Conservation (phyloP, 2,888 invertebrate genomes). For the Gibbula magus region DNA sequence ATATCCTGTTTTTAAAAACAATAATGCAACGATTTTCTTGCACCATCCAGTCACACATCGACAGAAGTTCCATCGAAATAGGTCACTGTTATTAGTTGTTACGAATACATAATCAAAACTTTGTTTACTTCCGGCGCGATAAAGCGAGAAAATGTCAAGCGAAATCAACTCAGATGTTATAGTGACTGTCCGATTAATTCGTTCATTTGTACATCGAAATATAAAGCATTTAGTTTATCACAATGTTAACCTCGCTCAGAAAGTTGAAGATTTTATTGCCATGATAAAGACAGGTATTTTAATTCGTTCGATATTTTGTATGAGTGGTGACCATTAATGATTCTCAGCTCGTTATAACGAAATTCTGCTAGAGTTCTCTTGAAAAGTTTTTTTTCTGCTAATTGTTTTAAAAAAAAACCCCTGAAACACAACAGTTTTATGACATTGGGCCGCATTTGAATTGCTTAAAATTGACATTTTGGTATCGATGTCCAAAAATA, state of each 20-base stretch:
- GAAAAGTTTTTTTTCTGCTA: not conserved
- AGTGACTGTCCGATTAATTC: not conserved
- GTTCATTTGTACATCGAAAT: slow-evolving; percentile 9
- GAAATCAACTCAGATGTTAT: not conserved
- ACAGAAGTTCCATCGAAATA: not conserved
- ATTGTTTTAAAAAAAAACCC: too few species aligned
- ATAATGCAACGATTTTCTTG: too few species aligned
- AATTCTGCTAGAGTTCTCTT: not conserved
- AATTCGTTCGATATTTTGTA: not conserved
- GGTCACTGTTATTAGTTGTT: not conserved
- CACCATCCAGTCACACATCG: too few species aligned
- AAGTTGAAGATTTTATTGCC: not conserved
- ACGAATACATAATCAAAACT: not conserved
- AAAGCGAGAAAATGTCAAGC: not conserved
- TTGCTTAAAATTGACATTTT: too few species aligned
- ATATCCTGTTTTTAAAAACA: too few species aligned
- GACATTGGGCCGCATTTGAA: too few species aligned
- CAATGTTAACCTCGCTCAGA: not conserved
- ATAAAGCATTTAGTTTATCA: slow-evolving; percentile 14
- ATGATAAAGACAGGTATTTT: not conserved
- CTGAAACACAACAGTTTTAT: too few species aligned
- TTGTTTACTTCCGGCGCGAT: not conserved
- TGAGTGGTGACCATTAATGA: not conserved
- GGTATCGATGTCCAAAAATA: too few species aligned
- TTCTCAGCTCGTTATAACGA: not conserved